A percentile compares a stretch with the other conserved stretches of the same genome.
phyloP scores from a whole-genome alignment of 2,113 vertebrate genomes.

The Hemicordylus capensis region DNA sequence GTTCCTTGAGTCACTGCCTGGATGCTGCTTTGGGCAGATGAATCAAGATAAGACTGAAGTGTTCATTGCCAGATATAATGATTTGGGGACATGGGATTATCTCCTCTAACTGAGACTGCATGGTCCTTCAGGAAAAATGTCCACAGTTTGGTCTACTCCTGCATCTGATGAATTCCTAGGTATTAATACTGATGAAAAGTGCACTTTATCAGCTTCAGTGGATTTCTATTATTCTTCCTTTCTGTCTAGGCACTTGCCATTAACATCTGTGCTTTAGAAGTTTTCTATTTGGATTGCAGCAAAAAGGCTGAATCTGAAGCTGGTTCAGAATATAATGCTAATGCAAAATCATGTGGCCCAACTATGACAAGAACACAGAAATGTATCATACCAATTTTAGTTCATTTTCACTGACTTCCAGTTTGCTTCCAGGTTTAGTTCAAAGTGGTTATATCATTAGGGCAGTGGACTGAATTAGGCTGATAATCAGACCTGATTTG shows the following conservation, averaged over 20 bases:
- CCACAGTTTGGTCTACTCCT: neutral
- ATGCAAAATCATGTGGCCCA: no score
- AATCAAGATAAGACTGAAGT: neutral
- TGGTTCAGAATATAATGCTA: neutral
- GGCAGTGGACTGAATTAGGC: no score
- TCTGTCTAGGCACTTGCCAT: neutral
- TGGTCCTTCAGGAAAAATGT: neutral
- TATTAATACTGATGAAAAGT: neutral
- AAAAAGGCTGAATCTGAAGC: neutral
- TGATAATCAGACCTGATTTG: no score
- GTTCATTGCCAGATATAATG: neutral
- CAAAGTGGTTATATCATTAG: no score
- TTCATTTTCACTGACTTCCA: no score
- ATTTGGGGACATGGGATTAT: neutral
- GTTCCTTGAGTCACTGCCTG: neutral
- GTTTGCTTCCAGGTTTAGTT: no score
- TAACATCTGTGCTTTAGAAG: neutral
- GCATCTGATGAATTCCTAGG: neutral
- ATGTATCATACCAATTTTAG: no score
- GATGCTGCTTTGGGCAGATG: neutral
- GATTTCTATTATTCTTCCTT: no score
- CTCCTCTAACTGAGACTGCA: neutral
- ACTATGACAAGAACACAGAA: no score
- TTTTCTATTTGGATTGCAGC: neutral
- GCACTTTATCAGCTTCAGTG: neutral